A percentile compares a stretch with the other conserved stretches of the same genome.
Conservation (phyloP, 2,113 vertebrate species). For the rabbit (Oryctolagus cuniculus) region mOryCun1.1 NC_091443.1:59002501-59003000, state of each 20-base stretch:
- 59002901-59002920: neutral
- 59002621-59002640: neutral
- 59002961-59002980: neutral
- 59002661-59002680: neutral
- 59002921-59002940: neutral
- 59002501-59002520: neutral
- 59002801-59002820: neutral
- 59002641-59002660: neutral
- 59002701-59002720: neutral
- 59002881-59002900: neutral
- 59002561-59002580: slow-evolving; percentile 12
- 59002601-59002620: neutral
- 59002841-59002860: neutral
- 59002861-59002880: neutral
- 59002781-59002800: neutral
- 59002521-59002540: slow-evolving; percentile 45
- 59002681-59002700: neutral
- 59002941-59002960: neutral
- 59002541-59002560: neutral
- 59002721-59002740: neutral
- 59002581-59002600: neutral
- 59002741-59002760: neutral
- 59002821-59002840: neutral
- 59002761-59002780: neutral
- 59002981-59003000: no score